Evolutionary conservation across 2,888 invertebrate genomes (phyloP), one percentile per base, ranked within the genome.

Genomic region (Dicyrtoma fusca): DNA sequence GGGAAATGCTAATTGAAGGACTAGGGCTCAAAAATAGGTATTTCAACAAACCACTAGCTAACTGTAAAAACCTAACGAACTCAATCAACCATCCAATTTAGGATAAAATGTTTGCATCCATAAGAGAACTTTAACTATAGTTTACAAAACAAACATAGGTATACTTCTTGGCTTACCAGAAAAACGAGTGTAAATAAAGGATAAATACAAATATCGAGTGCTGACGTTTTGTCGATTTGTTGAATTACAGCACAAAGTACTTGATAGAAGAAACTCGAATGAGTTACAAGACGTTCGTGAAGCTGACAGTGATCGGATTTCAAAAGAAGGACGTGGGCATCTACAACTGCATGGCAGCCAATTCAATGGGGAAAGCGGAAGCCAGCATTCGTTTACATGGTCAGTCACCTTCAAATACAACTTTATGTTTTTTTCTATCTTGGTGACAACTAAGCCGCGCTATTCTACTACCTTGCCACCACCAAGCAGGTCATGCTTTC

Each of bases 1-100:
- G 87, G 19, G 91, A 92, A 83, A 92, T 92, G 91, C 85, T 92
- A n/a, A 85, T 92, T 17, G 91, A 91, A 83, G 92, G 92, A 91
- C 92, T 84, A 87, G 88, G 83, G 45, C 75, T 76, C 64, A 77
- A 78, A 75, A 80, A 79, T 75, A 80, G 80, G 80, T 65, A 34
- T 34, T n/a, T n/a, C n/a, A n/a, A n/a, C n/a, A n/a, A n/a, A n/a
- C n/a, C n/a, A n/a, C n/a, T n/a, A n/a, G n/a, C n/a, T n/a, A n/a
- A n/a, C n/a, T n/a, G n/a, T n/a, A n/a, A n/a, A n/a, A n/a, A n/a
- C n/a, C n/a, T n/a, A n/a, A 17, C 17, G 19, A 59, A 23, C 17
- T n/a, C n/a, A n/a, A n/a, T n/a, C n/a, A n/a, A n/a, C n/a, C n/a
- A n/a, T n/a, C n/a, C n/a, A n/a, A n/a, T n/a, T n/a, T n/a, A n/a